A percentile compares a stretch with the other conserved stretches of the same genome.
Evolutionary conservation across 1,140 invertebrate genomes (phyloP).

Genomic region (Eupeodes corollae): DNA sequence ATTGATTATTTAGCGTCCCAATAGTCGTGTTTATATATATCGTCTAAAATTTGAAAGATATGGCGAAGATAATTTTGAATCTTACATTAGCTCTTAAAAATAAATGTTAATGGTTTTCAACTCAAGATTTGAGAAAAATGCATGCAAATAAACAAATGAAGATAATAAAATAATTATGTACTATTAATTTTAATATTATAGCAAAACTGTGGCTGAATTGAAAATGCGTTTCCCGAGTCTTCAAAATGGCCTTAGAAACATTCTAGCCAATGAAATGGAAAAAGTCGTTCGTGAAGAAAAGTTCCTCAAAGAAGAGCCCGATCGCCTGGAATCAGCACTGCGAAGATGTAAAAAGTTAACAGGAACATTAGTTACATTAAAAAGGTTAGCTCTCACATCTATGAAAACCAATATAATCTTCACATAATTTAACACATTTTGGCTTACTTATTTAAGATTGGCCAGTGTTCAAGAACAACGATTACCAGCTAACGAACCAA

Average conservation of each 20-base stretch:
- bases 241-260: slow-evolving; percentile 77
- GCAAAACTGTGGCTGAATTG: slow-evolving; percentile 89
- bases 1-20: no score
- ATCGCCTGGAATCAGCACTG: slow-evolving; percentile 78
- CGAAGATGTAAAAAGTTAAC: slow-evolving; percentile 92
- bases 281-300: slow-evolving; percentile 88
- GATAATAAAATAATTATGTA: no score
- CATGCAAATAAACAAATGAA: no score
- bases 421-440: neutral
- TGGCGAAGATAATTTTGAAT: no score
- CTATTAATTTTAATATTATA: no score
- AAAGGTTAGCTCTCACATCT: slow-evolving; percentile 56
- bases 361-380: slow-evolving; percentile 88
- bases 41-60: no score
- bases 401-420: neutral
- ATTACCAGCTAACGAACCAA: slow-evolving; percentile 51
- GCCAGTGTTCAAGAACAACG: slow-evolving; percentile 91
- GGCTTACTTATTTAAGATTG: slow-evolving; percentile 48
- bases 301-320: slow-evolving; percentile 91
- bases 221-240: slow-evolving; percentile 83
- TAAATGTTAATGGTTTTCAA: no score
- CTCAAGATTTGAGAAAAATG: no score
- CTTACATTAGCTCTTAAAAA: no score
- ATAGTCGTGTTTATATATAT: no score
- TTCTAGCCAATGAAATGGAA: slow-evolving; percentile 87